Conservation (phyloP, 2,113 vertebrate species). For the Polypterus bichir region DNA sequence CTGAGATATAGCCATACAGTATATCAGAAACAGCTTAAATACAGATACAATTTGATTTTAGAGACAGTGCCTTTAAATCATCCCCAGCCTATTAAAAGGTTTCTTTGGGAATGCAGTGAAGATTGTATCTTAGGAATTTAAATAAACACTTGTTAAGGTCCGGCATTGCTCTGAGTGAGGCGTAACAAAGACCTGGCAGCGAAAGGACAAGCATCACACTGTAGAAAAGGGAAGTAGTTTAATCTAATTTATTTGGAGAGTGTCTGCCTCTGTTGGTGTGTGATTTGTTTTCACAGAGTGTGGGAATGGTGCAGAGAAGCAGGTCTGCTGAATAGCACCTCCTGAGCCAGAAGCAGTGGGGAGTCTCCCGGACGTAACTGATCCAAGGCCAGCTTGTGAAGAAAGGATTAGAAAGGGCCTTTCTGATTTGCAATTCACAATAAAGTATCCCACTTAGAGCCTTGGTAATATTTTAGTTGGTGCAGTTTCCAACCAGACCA, state of each 20-base stretch:
- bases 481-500: conserved; percentile 21
- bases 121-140: conserved; percentile 35
- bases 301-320: conserved; percentile 86
- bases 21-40: too few species aligned
- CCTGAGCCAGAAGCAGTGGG: conserved; percentile 91
- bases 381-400: conserved; percentile 85
- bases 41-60: too few species aligned
- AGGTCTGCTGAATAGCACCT: conserved; percentile 74
- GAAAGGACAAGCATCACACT: conserved; percentile 81
- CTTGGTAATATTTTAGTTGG: conserved; percentile 79
- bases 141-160: conserved; percentile 29
- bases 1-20: too few species aligned
- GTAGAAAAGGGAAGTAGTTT: conserved; percentile 72
- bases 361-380: conserved; percentile 74
- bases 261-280: conserved; percentile 62
- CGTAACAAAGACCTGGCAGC: conserved; percentile 63
- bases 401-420: conserved; percentile 86
- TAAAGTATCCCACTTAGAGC: conserved; percentile 76
- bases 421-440: conserved; percentile 95
- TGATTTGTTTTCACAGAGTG: conserved; percentile 68
- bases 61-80: too few species aligned
- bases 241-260: conserved; percentile 98
- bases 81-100: too few species aligned
- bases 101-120: too few species aligned
- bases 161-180: conserved; percentile 2